These are phyloP conservation scores for Aphidius colemani DNA, from an alignment of 2,888 invertebrate species.

Conservation along the genomic window DNA sequence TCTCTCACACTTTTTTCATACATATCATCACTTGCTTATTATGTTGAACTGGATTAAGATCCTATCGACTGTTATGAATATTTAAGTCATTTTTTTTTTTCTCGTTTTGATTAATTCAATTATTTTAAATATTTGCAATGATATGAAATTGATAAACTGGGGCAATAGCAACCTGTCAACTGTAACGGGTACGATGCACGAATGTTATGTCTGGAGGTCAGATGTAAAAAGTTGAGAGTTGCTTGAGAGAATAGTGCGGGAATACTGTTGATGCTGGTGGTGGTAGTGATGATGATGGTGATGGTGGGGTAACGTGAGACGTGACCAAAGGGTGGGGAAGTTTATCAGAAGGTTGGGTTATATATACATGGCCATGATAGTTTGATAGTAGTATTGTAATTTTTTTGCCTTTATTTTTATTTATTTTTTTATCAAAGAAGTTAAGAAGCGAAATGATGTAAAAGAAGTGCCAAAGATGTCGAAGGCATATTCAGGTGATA, in stretches of 20 bases:
- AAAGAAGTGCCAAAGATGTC: no score
- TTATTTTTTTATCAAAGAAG: no score
- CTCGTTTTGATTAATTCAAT: background rate
- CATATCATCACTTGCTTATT: constrained; percentile 3
- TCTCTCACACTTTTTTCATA: constrained; percentile 4
- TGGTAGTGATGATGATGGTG: constrained; percentile 25
- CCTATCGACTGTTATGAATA: constrained; percentile 2
- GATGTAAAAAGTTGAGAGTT: constrained; percentile 29
- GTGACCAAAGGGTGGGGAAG: constrained; percentile 16
- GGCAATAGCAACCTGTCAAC: background rate
- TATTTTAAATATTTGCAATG: background rate
- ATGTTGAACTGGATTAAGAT: background rate
- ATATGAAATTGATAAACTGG: no score
- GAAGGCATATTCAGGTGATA: constrained; percentile 6
- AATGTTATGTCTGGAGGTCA: constrained; percentile 28
- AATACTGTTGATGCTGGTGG: constrained; percentile 41
- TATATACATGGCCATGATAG: constrained; percentile 21
- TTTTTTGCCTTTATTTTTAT: no score
- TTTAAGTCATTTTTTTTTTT: background rate
- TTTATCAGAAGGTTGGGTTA: constrained; percentile 19
- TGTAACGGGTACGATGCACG: constrained; percentile 28
- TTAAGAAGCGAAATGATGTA: no score
- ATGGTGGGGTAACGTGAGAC: constrained; percentile 14
- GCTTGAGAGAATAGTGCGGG: constrained; percentile 26
- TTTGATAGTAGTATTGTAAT: no score